phyloP scores from a whole-genome alignment of 23 tunicate genomes.

The Halocynthia roretzi region DNA sequence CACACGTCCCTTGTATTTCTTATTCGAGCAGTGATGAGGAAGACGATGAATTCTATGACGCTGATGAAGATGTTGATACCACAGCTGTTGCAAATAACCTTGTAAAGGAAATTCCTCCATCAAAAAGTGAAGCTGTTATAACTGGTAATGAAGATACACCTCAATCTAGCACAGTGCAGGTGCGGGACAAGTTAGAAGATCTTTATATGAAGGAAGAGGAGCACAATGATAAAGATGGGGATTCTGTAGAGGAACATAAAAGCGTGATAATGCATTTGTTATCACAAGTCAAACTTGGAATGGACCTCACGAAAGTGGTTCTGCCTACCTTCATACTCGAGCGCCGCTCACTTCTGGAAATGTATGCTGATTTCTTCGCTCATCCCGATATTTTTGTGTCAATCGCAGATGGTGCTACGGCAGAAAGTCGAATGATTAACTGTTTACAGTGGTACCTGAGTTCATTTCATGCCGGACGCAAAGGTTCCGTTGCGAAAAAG shows the following conservation, averaged over 20 bases:
- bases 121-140: neutral
- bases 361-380: conserved; percentile 98
- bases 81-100: neutral
- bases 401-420: conserved; percentile 61
- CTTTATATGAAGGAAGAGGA: conserved; percentile 75
- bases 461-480: conserved; percentile 87
- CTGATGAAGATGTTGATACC: conserved; percentile 39
- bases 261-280: conserved; percentile 92
- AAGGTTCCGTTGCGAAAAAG: conserved; percentile 94
- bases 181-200: conserved; percentile 4
- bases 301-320: conserved; percentile 96
- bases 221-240: conserved; percentile 44
- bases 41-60: conserved; percentile 79
- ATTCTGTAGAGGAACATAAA: conserved; percentile 89
- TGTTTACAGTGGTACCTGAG: conserved; percentile 80
- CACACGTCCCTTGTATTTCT: conserved; percentile 45
- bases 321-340: conserved; percentile 94
- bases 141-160: neutral
- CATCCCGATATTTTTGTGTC: conserved; percentile 60
- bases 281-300: conserved; percentile 94
- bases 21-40: conserved; percentile 85
- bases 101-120: neutral
- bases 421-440: conserved; percentile 79
- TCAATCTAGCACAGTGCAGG: neutral
- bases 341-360: conserved; percentile 78